A percentile compares a stretch with the other conserved stretches of the same genome.
These are phyloP conservation scores for Tillus elongatus DNA, from an alignment of 2,888 invertebrate genomes.

Conservation along the genomic window DNA sequence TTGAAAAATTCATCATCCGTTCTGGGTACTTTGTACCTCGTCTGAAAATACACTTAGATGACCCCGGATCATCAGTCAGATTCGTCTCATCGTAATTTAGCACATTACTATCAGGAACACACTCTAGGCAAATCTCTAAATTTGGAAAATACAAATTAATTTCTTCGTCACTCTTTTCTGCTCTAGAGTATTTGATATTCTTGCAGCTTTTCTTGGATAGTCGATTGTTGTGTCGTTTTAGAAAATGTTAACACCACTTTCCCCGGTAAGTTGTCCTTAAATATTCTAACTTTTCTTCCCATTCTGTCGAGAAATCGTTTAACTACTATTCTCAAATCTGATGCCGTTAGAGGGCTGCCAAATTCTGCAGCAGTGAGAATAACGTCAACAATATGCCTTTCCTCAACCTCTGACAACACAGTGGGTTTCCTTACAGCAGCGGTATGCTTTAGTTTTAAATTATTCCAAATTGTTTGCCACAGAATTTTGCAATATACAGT, in stretches of 20 bases:
- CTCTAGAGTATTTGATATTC: slow-evolving; percentile 16
- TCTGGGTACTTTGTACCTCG: slow-evolving; percentile 26
- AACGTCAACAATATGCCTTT: no score
- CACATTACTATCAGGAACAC: slow-evolving; percentile 20
- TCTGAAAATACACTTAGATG: slow-evolving; percentile 18
- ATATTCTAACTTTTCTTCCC: no score
- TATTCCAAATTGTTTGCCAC: no score
- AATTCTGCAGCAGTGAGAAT: no score
- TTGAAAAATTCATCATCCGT: slow-evolving; percentile 25
- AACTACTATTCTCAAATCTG: slow-evolving; percentile 7
- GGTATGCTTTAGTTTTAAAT: no score
- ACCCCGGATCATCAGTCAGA: slow-evolving; percentile 29
- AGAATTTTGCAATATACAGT: no score
- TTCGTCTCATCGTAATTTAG: slow-evolving; percentile 24
- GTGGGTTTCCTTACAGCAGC: no score
- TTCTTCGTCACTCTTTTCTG: slow-evolving; percentile 14
- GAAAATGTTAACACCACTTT: slow-evolving; percentile 10
- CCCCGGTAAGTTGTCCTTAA: slow-evolving; percentile 13
- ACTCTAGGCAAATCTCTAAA: slow-evolving; percentile 9
- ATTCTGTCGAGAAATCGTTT: slow-evolving; percentile 7
- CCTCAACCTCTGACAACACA: no score
- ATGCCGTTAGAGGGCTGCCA: no score
- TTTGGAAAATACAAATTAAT: slow-evolving; percentile 17
- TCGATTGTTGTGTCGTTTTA: slow-evolving; percentile 8
- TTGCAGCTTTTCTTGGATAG: slow-evolving; percentile 14